These are phyloP conservation scores for Drosophila pallidifrons DNA, from an alignment of 1,140 invertebrate species.

Conservation along the genomic window DNA sequence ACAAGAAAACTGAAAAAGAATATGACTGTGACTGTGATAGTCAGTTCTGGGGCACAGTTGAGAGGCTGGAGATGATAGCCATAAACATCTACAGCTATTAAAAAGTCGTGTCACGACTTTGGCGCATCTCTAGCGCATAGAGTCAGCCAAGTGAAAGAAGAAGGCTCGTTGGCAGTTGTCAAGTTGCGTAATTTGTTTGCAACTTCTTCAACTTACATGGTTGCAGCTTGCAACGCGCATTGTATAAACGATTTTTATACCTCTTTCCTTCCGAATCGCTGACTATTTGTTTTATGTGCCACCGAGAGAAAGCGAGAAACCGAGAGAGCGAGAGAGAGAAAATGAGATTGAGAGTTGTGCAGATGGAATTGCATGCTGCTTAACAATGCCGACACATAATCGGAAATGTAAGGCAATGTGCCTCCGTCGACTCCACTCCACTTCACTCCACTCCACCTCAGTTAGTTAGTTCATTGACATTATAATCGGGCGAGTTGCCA, in stretches of 20 bases:
- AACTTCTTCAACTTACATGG: constrained; percentile 61
- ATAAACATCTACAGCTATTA: too few relatives aligned
- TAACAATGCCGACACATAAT: constrained; percentile 55
- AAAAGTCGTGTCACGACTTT: constrained; percentile 4
- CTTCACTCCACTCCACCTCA: background rate
- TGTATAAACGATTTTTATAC: constrained; percentile 62
- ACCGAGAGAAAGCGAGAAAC: too few relatives aligned
- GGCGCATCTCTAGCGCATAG: constrained; percentile 27
- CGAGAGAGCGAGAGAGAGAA: background rate
- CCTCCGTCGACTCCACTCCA: constrained; percentile 14
- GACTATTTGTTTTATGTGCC: constrained; percentile 55
- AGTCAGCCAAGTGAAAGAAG: constrained; percentile 59
- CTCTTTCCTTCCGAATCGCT: constrained; percentile 45
- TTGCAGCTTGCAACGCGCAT: constrained; percentile 30
- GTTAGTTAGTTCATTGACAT: constrained; percentile 56
- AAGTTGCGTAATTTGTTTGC: constrained; percentile 79
- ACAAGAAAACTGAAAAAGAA: background rate
- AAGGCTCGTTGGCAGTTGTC: constrained; percentile 48
- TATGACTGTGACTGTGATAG: background rate
- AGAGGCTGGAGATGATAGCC: constrained; percentile 48
- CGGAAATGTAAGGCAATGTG: constrained; percentile 77
- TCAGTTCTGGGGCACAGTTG: constrained; percentile 19
- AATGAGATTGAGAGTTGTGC: background rate
- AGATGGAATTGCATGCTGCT: constrained; percentile 24
- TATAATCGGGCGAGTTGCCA: constrained; percentile 52